phyloP scores from a whole-genome alignment of 2,888 invertebrate species.

The Drosophila setosimentum region DNA sequence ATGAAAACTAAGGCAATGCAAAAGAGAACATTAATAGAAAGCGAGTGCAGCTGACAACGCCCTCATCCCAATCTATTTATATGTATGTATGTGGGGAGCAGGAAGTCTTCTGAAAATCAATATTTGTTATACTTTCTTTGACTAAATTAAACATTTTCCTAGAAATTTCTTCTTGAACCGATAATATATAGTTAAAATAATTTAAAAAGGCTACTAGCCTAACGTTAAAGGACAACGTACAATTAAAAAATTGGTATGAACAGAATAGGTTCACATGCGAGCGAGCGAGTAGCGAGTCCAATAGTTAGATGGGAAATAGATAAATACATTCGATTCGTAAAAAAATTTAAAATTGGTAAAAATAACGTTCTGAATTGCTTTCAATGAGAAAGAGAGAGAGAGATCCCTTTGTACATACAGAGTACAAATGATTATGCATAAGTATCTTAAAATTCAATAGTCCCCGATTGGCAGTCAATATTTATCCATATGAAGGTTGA shows the following conservation, averaged over 20 bases:
- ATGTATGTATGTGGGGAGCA: neutral
- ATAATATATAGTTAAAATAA: neutral
- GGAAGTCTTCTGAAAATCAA: neutral
- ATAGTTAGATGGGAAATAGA: neutral
- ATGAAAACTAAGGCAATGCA: conserved; percentile 44
- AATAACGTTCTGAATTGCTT: conserved; percentile 25
- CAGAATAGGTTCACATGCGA: neutral
- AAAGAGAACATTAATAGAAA: conserved; percentile 21
- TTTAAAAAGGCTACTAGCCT: neutral
- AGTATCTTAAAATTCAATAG: conserved; percentile 20
- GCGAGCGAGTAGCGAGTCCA: neutral
- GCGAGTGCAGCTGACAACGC: conserved; percentile 35
- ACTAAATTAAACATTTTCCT: neutral
- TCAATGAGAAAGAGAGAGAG: conserved; percentile 1
- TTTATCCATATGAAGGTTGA: conserved; percentile 1
- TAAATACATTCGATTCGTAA: conserved; percentile 9
- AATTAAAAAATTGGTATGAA: conserved; percentile 7
- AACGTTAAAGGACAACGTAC: conserved; percentile 15
- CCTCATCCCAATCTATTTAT: conserved; percentile 3
- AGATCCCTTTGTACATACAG: conserved; percentile 21
- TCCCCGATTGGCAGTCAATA: conserved; percentile 41
- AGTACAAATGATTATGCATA: conserved; percentile 21
- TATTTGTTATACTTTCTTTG: neutral
- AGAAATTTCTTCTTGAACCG: neutral
- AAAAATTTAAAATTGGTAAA: conserved; percentile 9